phyloP scores from a whole-genome alignment of 2,888 invertebrate species.

The Pammene aurita region DNA sequence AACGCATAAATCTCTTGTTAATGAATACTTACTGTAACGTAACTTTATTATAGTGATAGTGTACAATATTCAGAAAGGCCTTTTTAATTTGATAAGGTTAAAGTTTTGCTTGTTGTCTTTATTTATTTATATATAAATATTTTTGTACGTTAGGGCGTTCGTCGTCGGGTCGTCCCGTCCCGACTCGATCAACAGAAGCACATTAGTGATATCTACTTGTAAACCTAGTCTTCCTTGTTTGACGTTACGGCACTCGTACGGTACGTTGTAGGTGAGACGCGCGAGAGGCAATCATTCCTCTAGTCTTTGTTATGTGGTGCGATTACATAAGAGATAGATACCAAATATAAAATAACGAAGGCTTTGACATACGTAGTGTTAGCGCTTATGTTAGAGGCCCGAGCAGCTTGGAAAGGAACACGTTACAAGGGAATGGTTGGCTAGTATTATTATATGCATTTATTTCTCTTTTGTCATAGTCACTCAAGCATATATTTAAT shows the following conservation, averaged over 20 bases:
- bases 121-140: slow-evolving; percentile 68
- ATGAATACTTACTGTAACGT: slow-evolving; percentile 51
- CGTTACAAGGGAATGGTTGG: slow-evolving; percentile 73
- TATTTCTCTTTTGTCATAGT: slow-evolving; percentile 82
- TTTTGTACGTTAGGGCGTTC: slow-evolving; percentile 71
- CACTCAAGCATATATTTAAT: slow-evolving; percentile 81
- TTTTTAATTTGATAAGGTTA: slow-evolving; percentile 77
- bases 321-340: slow-evolving; percentile 70
- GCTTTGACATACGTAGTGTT: slow-evolving; percentile 71
- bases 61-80: slow-evolving; percentile 75
- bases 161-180: slow-evolving; percentile 62
- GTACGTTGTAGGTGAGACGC: slow-evolving; percentile 59
- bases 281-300: slow-evolving; percentile 81
- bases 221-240: slow-evolving; percentile 81
- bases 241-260: slow-evolving; percentile 58
- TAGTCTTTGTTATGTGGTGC: slow-evolving; percentile 82
- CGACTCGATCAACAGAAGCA: slow-evolving; percentile 61
- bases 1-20: slow-evolving; percentile 53
- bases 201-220: slow-evolving; percentile 80
- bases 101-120: slow-evolving; percentile 78
- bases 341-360: slow-evolving; percentile 81
- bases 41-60: slow-evolving; percentile 68
- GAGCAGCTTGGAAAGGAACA: slow-evolving; percentile 79
- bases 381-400: slow-evolving; percentile 67
- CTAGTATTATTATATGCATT: slow-evolving; percentile 83